Conservation (phyloP, 2,797 vertebrate genomes). For the Channa striata region DNA sequence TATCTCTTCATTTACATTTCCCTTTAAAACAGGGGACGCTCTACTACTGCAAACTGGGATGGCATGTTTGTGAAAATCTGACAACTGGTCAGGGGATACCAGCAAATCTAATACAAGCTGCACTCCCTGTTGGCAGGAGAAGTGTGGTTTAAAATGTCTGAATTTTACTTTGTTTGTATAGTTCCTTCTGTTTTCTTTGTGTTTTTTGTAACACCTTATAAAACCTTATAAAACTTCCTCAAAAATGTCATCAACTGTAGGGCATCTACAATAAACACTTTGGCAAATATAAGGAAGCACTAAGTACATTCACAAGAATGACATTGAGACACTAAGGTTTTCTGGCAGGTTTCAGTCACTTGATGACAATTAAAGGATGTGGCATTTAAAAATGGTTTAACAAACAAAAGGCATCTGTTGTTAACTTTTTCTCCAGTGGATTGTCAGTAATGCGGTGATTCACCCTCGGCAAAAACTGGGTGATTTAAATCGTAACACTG, state of each 20-base stretch:
- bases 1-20: neutral
- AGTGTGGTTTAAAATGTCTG: too few species aligned
- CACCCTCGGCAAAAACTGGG: neutral
- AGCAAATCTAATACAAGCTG: too few species aligned
- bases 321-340: too few species aligned
- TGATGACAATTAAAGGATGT: neutral
- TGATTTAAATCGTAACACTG: neutral
- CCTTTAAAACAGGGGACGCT: neutral
- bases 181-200: too few species aligned
- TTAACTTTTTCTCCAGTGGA: neutral
- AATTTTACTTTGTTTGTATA: too few species aligned
- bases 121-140: neutral
- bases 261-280: too few species aligned
- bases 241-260: too few species aligned
- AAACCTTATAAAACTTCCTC: too few species aligned
- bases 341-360: neutral
- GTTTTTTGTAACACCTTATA: too few species aligned
- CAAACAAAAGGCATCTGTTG: neutral
- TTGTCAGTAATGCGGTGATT: neutral
- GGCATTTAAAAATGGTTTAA: neutral
- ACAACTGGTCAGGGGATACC: neutral
- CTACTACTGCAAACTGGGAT: neutral
- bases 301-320: too few species aligned
- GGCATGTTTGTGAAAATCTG: neutral
- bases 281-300: too few species aligned